phyloP scores from a whole-genome alignment of 1,140 invertebrate genomes.

The Zaprionus vittiger region DNA sequence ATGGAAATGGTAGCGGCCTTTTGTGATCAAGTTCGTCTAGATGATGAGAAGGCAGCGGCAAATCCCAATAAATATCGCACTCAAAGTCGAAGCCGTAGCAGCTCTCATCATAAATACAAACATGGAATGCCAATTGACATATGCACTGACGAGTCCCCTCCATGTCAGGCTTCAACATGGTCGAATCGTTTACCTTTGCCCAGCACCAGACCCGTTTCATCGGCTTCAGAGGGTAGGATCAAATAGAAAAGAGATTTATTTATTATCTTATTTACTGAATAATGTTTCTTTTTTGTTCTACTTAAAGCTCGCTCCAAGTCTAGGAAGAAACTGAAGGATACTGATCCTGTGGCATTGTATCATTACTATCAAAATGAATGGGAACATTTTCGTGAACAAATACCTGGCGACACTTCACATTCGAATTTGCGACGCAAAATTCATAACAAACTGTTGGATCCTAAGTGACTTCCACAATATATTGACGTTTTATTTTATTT shows the following conservation, averaged over 20 bases:
- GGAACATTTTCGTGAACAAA: constrained; percentile 88
- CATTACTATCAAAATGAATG: constrained; percentile 90
- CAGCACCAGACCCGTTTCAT: constrained; percentile 31
- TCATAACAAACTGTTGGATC: constrained; percentile 86
- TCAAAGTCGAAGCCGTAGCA: constrained; percentile 54
- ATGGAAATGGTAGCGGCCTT: constrained; percentile 34
- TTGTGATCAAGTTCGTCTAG: constrained; percentile 54
- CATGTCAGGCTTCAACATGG: background rate
- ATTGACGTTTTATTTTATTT: background rate
- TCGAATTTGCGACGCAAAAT: constrained; percentile 87
- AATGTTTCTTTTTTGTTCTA: background rate
- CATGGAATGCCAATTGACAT: constrained; percentile 12
- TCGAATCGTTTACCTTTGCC: constrained; percentile 15
- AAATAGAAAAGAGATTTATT: background rate
- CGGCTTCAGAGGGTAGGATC: constrained; percentile 24
- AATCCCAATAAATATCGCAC: background rate
- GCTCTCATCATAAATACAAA: background rate
- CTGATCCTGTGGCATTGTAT: constrained; percentile 90
- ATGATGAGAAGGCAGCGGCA: constrained; percentile 13
- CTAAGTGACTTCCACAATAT: constrained; percentile 24
- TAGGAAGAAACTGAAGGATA: constrained; percentile 29
- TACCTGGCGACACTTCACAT: constrained; percentile 88
- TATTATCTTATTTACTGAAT: background rate
- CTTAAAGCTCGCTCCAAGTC: constrained; percentile 26
- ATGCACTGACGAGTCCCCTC: background rate